These are phyloP conservation scores for Leguminivora glycinivorella DNA, from an alignment of 1,140 invertebrate species.

Conservation along the genomic window DNA sequence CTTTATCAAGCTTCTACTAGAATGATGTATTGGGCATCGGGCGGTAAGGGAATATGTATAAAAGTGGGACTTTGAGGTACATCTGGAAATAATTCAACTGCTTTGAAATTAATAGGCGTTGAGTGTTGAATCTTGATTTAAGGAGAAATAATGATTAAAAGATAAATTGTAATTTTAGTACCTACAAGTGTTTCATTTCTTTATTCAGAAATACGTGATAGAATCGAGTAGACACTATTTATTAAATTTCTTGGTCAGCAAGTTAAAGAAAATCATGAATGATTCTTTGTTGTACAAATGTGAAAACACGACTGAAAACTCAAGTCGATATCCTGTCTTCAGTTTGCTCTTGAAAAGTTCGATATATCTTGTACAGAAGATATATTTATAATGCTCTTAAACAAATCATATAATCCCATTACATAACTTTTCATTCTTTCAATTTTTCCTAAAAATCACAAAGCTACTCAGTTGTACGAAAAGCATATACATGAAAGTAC, in stretches of 20 bases:
- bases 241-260: neutral
- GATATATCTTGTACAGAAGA: too few relatives aligned
- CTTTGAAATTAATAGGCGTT: constrained; percentile 4
- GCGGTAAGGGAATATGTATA: neutral
- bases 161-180: too few relatives aligned
- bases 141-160: neutral
- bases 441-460: neutral
- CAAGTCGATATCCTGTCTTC: too few relatives aligned
- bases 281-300: too few relatives aligned
- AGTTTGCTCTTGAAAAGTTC: too few relatives aligned
- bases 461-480: neutral
- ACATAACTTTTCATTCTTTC: neutral
- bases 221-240: too few relatives aligned
- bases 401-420: neutral
- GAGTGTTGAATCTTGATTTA: neutral
- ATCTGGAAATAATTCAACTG: neutral
- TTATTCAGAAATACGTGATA: too few relatives aligned
- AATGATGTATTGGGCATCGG: neutral
- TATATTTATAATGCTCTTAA: neutral
- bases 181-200: too few relatives aligned
- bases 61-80: neutral
- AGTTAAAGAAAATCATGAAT: neutral
- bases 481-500: too few relatives aligned
- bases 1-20: neutral
- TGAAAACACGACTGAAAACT: too few relatives aligned